Percentiles rank a stretch among this genome's conserved stretches.
These are phyloP conservation scores for Salvelinus sp. DNA, from an alignment of 2,113 vertebrate species.

Conservation along the genomic window DNA sequence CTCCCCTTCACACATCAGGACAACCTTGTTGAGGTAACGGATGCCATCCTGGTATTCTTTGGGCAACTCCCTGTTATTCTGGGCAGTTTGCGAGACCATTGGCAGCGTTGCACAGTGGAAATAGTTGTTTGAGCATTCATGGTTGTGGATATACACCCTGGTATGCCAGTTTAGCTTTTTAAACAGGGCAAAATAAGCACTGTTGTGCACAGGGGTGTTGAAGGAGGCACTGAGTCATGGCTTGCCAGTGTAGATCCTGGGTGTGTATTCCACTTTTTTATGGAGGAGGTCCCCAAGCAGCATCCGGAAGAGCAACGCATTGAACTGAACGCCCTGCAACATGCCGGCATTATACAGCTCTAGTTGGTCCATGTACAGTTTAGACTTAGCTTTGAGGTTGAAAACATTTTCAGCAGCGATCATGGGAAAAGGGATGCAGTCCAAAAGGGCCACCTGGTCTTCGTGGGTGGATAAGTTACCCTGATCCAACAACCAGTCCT, in stretches of 20 bases:
- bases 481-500: conserved; percentile 46
- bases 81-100: background rate
- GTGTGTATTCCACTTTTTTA: conserved; percentile 21
- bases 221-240: conserved; percentile 26
- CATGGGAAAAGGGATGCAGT: conserved; percentile 64
- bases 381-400: too few relatives aligned
- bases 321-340: conserved; percentile 68
- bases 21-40: conserved; percentile 53
- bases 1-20: conserved; percentile 46
- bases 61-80: background rate
- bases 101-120: conserved; percentile 32
- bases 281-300: conserved; percentile 37
- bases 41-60: conserved; percentile 11
- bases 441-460: conserved; percentile 24
- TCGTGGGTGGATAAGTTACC: conserved; percentile 4
- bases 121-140: conserved; percentile 35
- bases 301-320: conserved; percentile 40
- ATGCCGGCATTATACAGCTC: conserved; percentile 36
- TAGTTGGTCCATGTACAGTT: conserved; percentile 36
- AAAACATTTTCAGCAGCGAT: conserved; percentile 54
- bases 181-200: conserved; percentile 44
- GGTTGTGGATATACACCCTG: conserved; percentile 3
- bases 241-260: conserved; percentile 61
- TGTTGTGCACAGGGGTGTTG: conserved; percentile 58
- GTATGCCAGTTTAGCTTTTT: conserved; percentile 41